phyloP scores from a whole-genome alignment of 2,797 vertebrate species.

The Rhodeus uyekii region DNA sequence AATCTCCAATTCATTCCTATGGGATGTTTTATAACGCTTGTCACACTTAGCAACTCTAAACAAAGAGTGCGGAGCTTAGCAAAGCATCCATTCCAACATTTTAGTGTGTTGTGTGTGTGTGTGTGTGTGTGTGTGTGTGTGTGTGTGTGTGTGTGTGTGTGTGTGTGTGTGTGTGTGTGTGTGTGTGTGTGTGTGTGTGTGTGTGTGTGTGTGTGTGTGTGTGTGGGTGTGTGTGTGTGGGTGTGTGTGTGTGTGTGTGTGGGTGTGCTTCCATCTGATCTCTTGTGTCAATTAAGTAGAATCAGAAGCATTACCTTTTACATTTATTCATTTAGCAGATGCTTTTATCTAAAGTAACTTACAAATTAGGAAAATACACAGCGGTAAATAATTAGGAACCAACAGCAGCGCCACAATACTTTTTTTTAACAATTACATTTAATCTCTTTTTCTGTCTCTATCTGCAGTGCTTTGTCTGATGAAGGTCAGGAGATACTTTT shows the following conservation, averaged over 20 bases:
- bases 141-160: no score
- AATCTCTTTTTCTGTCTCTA: not conserved
- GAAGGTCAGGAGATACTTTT: conserved; percentile 88
- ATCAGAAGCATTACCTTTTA: not conserved
- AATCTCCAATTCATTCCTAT: not conserved
- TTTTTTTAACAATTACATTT: not conserved
- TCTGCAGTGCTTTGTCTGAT: conserved; percentile 80
- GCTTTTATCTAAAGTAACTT: conserved; percentile 6
- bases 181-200: no score
- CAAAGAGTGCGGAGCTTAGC: not conserved
- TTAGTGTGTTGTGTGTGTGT: not conserved
- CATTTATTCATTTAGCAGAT: not conserved
- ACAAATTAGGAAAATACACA: conserved; percentile 11
- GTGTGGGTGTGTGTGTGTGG: not conserved
- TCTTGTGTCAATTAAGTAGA: not conserved
- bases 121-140: not conserved
- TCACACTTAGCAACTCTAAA: not conserved
- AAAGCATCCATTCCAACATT: not conserved
- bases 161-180: not conserved
- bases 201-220: not conserved
- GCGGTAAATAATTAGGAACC: not conserved
- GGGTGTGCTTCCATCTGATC: not conserved
- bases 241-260: not conserved
- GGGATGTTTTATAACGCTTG: not conserved
- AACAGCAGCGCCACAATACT: not conserved